Evolutionary conservation across 1,140 invertebrate species (phyloP).

Genomic region (Ectropis grisescens): DNA sequence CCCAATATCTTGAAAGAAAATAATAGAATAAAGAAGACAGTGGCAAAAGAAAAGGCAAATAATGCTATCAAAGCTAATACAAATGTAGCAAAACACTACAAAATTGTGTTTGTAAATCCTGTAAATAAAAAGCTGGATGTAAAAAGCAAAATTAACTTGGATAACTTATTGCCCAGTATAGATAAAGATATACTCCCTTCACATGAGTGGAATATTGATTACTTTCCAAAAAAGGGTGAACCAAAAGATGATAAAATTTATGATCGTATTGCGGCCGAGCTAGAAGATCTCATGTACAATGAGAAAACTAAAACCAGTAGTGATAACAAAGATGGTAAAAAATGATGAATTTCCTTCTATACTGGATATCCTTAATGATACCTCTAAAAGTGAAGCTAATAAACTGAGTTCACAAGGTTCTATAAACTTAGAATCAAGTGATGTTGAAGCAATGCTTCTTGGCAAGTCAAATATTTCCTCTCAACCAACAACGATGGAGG

Average conservation of each 20-base stretch:
- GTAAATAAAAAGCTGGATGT: slow-evolving; percentile 29
- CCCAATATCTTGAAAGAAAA: slow-evolving; percentile 54
- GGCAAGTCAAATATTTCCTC: slow-evolving; percentile 26
- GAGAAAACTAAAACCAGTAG: slow-evolving; percentile 23
- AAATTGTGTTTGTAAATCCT: slow-evolving; percentile 50
- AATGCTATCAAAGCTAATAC: slow-evolving; percentile 13
- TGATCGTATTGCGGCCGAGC: slow-evolving; percentile 63
- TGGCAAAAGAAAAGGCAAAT: slow-evolving; percentile 24
- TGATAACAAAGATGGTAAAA: slow-evolving; percentile 26
- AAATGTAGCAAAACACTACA: slow-evolving; percentile 54
- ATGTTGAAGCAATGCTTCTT: slow-evolving; percentile 62
- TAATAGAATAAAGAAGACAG: slow-evolving; percentile 36
- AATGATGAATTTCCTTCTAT: slow-evolving; percentile 66
- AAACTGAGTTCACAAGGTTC: slow-evolving; percentile 28
- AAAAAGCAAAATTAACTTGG: slow-evolving; percentile 29
- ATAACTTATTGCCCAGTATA: slow-evolving; percentile 43
- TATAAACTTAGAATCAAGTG: slow-evolving; percentile 43
- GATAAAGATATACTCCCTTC: slow-evolving; percentile 48
- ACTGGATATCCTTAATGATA: slow-evolving; percentile 66
- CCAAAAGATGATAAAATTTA: slow-evolving; percentile 60
- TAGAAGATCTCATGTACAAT: slow-evolving; percentile 64
- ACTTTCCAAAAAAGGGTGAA: slow-evolving; percentile 49
- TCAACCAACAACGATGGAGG: slow-evolving; percentile 40
- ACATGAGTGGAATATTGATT: slow-evolving; percentile 61
- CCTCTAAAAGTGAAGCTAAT: slow-evolving; percentile 12